phyloP scores from a whole-genome alignment of 2,797 vertebrate species.

The Tadarida brasiliensis region DNA sequence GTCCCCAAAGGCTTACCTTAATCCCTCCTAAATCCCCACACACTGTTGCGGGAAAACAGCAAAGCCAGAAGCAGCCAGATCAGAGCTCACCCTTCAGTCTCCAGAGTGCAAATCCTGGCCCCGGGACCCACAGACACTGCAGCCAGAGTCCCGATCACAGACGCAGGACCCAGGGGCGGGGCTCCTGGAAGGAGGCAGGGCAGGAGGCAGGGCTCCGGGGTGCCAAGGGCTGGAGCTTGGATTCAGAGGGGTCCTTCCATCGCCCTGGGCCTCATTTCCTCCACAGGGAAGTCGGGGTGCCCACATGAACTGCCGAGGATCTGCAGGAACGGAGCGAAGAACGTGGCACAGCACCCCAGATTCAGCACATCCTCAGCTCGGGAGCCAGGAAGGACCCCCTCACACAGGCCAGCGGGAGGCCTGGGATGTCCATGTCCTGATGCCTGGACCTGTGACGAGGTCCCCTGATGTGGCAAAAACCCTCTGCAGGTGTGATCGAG shows the following conservation, averaged over 20 bases:
- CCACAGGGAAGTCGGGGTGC: fast-evolving
- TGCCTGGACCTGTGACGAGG: fast-evolving
- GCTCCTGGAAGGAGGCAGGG: fast-evolving
- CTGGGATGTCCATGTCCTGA: fast-evolving
- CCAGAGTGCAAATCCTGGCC: fast-evolving
- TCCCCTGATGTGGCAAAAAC: fast-evolving
- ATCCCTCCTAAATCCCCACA: slow-evolving; percentile 53
- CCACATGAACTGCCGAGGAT: fast-evolving
- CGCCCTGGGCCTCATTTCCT: background rate
- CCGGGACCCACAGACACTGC: background rate
- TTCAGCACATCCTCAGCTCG: fast-evolving
- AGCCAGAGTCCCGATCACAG: background rate
- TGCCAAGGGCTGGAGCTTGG: fast-evolving
- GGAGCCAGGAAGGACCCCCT: fast-evolving
- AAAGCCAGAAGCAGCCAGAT: background rate
- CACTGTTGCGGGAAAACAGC: background rate
- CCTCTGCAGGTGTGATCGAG: fast-evolving
- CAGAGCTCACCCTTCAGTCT: background rate
- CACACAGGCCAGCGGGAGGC: fast-evolving
- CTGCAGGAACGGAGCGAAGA: fast-evolving
- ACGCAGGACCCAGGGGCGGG: fast-evolving
- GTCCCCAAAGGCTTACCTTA: slow-evolving; percentile 40
- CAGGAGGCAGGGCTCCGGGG: fast-evolving
- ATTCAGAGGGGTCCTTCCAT: background rate
- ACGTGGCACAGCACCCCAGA: fast-evolving